Base-by-base conservation (phyloP, 2,888 invertebrate species). In the Torymus texanus region DNA sequence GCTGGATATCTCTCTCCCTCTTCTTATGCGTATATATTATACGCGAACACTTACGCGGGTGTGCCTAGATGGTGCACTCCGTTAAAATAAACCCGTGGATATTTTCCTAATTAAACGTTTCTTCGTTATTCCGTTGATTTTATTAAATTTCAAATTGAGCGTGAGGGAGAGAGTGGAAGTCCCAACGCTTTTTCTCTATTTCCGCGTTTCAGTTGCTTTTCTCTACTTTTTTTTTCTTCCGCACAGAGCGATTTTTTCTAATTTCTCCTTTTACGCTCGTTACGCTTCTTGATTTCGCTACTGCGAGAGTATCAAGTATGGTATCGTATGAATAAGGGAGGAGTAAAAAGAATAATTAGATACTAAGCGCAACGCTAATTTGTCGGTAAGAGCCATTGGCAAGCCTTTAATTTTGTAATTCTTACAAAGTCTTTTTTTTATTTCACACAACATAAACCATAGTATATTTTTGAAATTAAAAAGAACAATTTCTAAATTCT, bases 81-180 rank as follows among this genome's bases (percentile, higher is more conserved):
- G 8, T 41, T 41, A 8, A 41, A 51, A 66, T 59, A 65, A 74
- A 77, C 55, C 65, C 63, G 63, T 59, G 63, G 59, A 74, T 77
- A 74, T 71, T 73, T 75, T 80, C 77, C 65, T 74, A 77, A 80
- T 80, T 77, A 80, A 80, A 80, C 70, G 68, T 61, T 73, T 56
- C 73, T 74, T 73, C 73, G 68, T 16, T 16, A 65, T 70, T 53
- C 53, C 58, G 72, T 63, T 80, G 77, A 80, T 80, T 80, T 77
- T 80, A 77, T 80, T 77, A 70, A 74, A 70, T 75, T 79, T 75
- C 72, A 63, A 65, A 24, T 53, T 59, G 12, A 24, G 41, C 1
- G 41, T 8, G 29, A 29, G 0, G 0, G 29, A 29, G 41, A 41
- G 29, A 29, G 5, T 5, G 29, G 5, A 8, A 41, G 41, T 41